Percentiles rank a stretch among this genome's conserved stretches.
These are phyloP conservation scores for Clavelina lepadiformis DNA, from an alignment of 23 tunicate genomes.

Conservation along the genomic window DNA sequence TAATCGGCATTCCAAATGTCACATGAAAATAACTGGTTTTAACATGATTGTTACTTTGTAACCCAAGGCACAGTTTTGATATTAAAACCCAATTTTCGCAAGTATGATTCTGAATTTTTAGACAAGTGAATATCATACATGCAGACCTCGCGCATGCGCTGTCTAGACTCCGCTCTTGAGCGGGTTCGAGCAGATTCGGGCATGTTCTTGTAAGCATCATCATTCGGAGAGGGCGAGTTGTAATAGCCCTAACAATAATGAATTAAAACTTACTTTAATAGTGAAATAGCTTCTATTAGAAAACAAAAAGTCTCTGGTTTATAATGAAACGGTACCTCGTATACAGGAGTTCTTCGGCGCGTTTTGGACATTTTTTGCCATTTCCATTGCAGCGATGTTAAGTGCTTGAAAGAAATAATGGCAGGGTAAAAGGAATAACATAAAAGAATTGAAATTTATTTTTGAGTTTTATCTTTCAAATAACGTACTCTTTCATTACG, in stretches of 20 bases:
- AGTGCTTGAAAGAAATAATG: constrained; percentile 30
- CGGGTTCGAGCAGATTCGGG: constrained; percentile 63
- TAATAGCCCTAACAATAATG: not conserved
- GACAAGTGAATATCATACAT: not conserved
- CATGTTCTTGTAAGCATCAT: constrained; percentile 55
- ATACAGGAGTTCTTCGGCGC: constrained; percentile 53
- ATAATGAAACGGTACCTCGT: constrained; percentile 48
- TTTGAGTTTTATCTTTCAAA: not conserved
- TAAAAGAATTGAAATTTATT: not conserved
- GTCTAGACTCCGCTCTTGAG: constrained; percentile 75
- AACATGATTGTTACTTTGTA: no score
- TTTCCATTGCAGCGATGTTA: constrained; percentile 86
- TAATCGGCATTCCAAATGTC: no score
- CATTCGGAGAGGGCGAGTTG: not conserved
- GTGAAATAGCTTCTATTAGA: not conserved
- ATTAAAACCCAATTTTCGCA: no score
- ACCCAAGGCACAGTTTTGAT: no score
- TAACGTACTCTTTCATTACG: constrained; percentile 64
- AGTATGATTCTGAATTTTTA: no score
- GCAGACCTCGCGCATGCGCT: constrained; percentile 69
- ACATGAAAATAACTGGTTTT: no score
- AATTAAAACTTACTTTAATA: not conserved
- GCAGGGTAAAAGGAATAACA: not conserved
- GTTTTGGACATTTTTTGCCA: constrained; percentile 81
- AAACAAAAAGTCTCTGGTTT: no score